Conservation (phyloP, 2,888 invertebrate species). For the Melanostoma scalare region DNA sequence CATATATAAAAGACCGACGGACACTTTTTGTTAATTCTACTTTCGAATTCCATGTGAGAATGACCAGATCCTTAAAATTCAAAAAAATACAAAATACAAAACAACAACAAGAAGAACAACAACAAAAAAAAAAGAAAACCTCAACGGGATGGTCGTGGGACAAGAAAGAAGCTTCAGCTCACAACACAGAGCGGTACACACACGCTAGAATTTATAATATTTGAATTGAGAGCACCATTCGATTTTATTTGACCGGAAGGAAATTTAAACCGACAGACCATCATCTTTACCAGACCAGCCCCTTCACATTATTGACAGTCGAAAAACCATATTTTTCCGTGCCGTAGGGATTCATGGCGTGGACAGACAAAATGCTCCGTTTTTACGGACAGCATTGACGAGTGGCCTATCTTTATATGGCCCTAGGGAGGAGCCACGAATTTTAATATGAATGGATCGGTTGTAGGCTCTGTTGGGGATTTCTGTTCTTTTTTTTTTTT, state of each 20-base stretch:
- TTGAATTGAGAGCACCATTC: constrained; percentile 53
- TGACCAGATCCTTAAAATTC: constrained; percentile 56
- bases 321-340: constrained; percentile 37
- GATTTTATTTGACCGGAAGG: constrained; percentile 67
- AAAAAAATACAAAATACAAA: constrained; percentile 1
- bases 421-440: constrained; percentile 13
- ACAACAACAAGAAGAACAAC: too few species aligned
- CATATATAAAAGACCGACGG: constrained; percentile 45
- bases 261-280: constrained; percentile 52
- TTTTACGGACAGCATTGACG: constrained; percentile 22
- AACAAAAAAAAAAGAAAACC: constrained; percentile 12
- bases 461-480: not conserved
- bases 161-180: not conserved
- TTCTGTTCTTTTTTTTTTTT: not conserved
- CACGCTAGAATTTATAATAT: constrained; percentile 53
- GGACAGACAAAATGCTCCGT: constrained; percentile 3
- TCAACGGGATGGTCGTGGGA: not conserved
- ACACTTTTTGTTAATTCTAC: constrained; percentile 38
- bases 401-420: constrained; percentile 13
- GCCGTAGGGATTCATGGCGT: not conserved
- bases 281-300: constrained; percentile 43
- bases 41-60: constrained; percentile 67
- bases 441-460: constrained; percentile 21
- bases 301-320: constrained; percentile 30
- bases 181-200: constrained; percentile 13